These are phyloP conservation scores for Cyprinodon variegatus DNA, from an alignment of 2,113 vertebrate species.

Conservation along the genomic window DNA sequence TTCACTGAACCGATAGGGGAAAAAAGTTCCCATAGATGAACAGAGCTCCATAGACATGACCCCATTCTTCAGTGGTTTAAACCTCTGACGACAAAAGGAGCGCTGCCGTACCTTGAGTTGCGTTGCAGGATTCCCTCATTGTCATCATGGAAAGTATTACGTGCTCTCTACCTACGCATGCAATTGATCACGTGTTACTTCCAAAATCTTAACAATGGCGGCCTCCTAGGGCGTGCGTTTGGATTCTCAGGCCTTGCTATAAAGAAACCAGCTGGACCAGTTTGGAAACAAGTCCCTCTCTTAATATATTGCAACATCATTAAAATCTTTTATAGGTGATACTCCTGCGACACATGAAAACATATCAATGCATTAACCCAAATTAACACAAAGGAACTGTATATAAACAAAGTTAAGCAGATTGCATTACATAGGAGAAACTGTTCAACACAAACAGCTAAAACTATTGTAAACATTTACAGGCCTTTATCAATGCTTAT, in stretches of 20 bases:
- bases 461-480: neutral
- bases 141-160: slow-evolving; percentile 57
- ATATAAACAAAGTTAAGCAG: neutral
- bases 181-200: slow-evolving; percentile 8
- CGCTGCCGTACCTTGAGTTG: slow-evolving; percentile 16
- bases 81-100: neutral
- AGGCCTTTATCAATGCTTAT: neutral
- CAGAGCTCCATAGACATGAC: neutral
- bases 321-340: neutral
- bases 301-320: slow-evolving; percentile 19
- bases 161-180: neutral
- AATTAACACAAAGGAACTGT: neutral
- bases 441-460: neutral
- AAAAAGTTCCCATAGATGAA: neutral
- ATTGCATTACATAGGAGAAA: neutral
- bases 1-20: neutral
- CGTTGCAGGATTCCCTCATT: slow-evolving; percentile 47
- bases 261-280: slow-evolving; percentile 53
- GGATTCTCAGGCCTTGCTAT: slow-evolving; percentile 37
- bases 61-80: neutral
- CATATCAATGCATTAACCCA: neutral
- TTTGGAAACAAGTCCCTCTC: slow-evolving; percentile 31
- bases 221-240: slow-evolving; percentile 45
- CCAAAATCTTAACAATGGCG: slow-evolving; percentile 9
- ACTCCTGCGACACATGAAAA: neutral